Percentiles rank a stretch among this genome's conserved stretches.
phyloP scores from a whole-genome alignment of 2,888 invertebrate species.

The Euzophera pinguis region DNA sequence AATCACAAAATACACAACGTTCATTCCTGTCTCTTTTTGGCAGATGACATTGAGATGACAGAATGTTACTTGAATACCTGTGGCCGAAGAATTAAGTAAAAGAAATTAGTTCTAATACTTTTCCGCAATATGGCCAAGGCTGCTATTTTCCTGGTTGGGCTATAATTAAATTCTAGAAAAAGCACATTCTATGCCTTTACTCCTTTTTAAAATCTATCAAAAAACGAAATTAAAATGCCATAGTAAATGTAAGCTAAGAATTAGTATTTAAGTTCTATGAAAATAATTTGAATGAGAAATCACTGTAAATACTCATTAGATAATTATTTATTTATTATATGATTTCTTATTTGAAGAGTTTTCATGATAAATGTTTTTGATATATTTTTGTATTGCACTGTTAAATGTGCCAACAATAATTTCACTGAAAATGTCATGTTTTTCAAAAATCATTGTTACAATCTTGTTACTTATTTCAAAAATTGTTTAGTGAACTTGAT shows the following conservation, averaged over 20 bases:
- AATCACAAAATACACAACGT: no score
- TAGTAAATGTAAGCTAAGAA: slow-evolving; percentile 69
- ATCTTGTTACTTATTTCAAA: slow-evolving; percentile 16
- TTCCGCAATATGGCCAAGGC: no score
- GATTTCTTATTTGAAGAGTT: slow-evolving; percentile 76
- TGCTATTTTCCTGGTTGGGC: no score
- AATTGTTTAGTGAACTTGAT: not conserved
- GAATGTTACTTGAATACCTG: no score
- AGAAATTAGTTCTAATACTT: no score
- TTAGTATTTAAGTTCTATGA: slow-evolving; percentile 54
- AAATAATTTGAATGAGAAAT: slow-evolving; percentile 76
- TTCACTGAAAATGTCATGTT: not conserved
- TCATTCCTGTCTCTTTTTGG: no score
- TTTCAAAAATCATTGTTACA: slow-evolving; percentile 13
- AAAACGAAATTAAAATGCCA: slow-evolving; percentile 59
- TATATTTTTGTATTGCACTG: slow-evolving; percentile 6
- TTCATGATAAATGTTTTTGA: slow-evolving; percentile 37
- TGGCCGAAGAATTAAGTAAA: no score
- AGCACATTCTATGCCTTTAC: not conserved
- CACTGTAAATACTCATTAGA: slow-evolving; percentile 39
- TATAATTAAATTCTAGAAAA: no score
- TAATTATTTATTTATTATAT: slow-evolving; percentile 26
- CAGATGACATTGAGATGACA: no score
- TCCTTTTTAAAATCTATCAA: slow-evolving; percentile 4
- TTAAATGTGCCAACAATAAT: not conserved